Conservation (phyloP, 1,140 invertebrate genomes). For the Camponotus floridanus region DNA sequence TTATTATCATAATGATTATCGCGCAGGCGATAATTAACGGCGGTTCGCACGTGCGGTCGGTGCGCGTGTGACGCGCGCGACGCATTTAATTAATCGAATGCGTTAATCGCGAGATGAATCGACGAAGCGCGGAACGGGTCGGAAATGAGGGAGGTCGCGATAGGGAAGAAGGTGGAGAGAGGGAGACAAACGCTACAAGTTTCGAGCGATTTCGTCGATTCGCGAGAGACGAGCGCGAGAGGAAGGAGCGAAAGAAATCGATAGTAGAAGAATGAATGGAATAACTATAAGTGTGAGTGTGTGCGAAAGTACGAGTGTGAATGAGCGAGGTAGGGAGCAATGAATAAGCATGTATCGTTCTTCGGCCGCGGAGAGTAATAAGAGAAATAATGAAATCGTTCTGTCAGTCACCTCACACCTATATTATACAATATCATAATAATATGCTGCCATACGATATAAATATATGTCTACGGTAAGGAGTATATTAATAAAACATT, state of each 20-base stretch:
- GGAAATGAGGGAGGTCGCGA: not conserved
- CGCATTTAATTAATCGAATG: constrained; percentile 53
- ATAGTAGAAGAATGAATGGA: constrained; percentile 3
- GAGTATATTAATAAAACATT: constrained; percentile 85
- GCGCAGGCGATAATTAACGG: constrained; percentile 34
- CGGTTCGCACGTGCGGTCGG: constrained; percentile 69
- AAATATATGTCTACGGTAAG: constrained; percentile 86
- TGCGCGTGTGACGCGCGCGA: constrained; percentile 54
- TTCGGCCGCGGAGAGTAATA: constrained; percentile 73
- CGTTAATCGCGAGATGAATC: constrained; percentile 42
- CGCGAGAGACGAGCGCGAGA: not conserved
- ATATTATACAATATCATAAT: constrained; percentile 85
- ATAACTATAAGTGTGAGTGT: constrained; percentile 49
- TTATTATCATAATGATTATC: constrained; percentile 60
- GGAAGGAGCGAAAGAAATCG: not conserved
- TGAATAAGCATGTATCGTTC: constrained; percentile 62
- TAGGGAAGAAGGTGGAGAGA: not conserved
- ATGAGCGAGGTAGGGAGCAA: constrained; percentile 45
- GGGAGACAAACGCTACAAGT: not conserved
- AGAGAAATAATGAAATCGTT: constrained; percentile 78
- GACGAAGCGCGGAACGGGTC: not conserved
- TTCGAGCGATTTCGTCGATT: constrained; percentile 54
- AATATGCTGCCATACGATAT: constrained; percentile 86
- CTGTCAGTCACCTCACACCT: constrained; percentile 83
- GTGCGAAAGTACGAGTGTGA: constrained; percentile 11